Conservation (phyloP, 2,888 invertebrate genomes). For the Pimpla rufipes region DNA sequence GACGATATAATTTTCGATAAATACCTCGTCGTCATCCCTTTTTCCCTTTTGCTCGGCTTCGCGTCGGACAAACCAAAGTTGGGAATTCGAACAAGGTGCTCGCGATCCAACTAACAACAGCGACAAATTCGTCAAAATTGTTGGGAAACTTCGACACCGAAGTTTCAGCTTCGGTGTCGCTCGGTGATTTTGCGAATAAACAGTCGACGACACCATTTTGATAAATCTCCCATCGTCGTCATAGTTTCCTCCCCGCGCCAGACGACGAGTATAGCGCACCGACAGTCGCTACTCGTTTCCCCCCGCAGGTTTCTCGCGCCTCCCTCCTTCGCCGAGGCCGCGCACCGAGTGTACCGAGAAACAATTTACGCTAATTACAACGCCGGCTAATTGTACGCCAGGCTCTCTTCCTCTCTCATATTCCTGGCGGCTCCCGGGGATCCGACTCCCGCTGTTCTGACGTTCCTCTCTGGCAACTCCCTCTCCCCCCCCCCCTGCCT, state of each 20-base stretch:
- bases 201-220: neutral
- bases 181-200: neutral
- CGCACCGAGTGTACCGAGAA: constrained; percentile 74
- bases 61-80: no score
- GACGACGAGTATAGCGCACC: neutral
- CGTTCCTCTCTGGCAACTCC: constrained; percentile 46
- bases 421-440: constrained; percentile 33
- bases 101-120: no score
- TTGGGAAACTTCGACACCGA: no score
- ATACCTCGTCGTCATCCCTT: no score
- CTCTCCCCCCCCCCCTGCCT: constrained; percentile 22
- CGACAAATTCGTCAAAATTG: no score
- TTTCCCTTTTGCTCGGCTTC: no score
- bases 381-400: constrained; percentile 82
- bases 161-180: no score
- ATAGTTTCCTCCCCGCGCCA: neutral
- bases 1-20: no score
- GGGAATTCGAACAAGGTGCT: no score
- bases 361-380: constrained; percentile 85
- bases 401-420: constrained; percentile 56
- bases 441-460: constrained; percentile 38
- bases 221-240: neutral
- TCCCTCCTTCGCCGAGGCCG: constrained; percentile 30
- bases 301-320: constrained; percentile 38
- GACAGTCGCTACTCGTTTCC: neutral